Evolutionary conservation across 2,797 vertebrate genomes (phyloP), one percentile per base, ranked within the genome.

Genomic region (Alcedo atthis): DNA sequence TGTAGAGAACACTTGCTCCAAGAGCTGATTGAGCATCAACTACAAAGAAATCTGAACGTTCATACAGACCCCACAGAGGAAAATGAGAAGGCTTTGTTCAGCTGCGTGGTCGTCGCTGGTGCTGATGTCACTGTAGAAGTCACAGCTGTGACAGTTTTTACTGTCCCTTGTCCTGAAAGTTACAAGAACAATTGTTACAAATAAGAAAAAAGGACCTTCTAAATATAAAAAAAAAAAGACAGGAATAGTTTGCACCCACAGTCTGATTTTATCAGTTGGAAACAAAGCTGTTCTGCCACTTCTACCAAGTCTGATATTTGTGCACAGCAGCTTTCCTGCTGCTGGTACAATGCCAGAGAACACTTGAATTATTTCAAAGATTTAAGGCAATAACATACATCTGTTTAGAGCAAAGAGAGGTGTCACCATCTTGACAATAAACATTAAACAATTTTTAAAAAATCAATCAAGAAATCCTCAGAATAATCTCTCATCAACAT

Each of bases 31-130:
- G 43, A 35, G 63, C 9, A 5, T n/a, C 63, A 82, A 53, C 53
- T 21, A 77, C 30, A 79, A 40, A 85, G 49, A 80, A 70, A 80
- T 14, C 6, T 55, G 15, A 67, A 59, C 4, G 6, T 28, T 79
- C 30, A 84, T 70, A 98, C 98, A 97, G 64, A 98, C 98, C 97
- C 96, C 6, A 95, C 49, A 10, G 97, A 43, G 85, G 98, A 54
- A 69, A 98, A 98, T 0, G 97, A 93, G 93, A 98, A 98, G 0
- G 94, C 46, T 93, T 98, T 98, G 97, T 43, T 97, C 40, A 96
- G 92, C 71, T 96, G 97, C 5, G 93, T 90, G 21, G 54, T 66
- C n/a, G 97, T 73, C 37, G 94, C 81, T 8, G 95, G 92, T 8
- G 91, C 69, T 8, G 97, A 95, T 19, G 96, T 92, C 79, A 85